These are phyloP conservation scores for Diprion similis DNA, from an alignment of 1,140 invertebrate genomes.

Conservation along the genomic window DNA sequence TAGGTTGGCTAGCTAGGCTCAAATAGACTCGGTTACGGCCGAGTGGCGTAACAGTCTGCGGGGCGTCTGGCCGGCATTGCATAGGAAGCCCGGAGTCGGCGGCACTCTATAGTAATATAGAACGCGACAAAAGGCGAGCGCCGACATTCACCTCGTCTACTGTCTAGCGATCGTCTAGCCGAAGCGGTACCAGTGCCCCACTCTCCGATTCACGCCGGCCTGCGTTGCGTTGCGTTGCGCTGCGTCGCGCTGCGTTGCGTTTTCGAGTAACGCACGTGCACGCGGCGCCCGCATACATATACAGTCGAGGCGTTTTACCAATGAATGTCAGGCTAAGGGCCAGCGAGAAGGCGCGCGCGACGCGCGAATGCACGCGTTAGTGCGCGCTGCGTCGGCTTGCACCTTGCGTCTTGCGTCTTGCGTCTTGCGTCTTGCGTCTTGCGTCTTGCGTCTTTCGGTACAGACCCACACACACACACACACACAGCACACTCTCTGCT, in stretches of 20 bases:
- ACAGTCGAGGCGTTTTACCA: too few species aligned
- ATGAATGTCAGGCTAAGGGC: neutral
- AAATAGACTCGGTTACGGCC: too few species aligned
- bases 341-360: neutral
- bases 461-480: too few species aligned
- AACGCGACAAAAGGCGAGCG: neutral
- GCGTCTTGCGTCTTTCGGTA: neutral
- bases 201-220: neutral
- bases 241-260: too few species aligned
- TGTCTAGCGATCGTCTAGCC: conserved; percentile 45
- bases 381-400: too few species aligned
- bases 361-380: neutral
- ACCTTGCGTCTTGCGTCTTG: neutral
- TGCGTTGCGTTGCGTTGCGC: too few species aligned
- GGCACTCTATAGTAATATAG: too few species aligned
- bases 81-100: neutral
- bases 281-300: too few species aligned
- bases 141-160: conserved; percentile 56
- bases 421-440: neutral
- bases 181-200: neutral
- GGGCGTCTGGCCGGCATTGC: neutral
- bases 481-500: too few species aligned
- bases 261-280: too few species aligned
- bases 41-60: neutral
- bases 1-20: too few species aligned